Evolutionary conservation across 2,888 invertebrate species (phyloP).

Genomic region (Lordiphosa fenestrarum): DNA sequence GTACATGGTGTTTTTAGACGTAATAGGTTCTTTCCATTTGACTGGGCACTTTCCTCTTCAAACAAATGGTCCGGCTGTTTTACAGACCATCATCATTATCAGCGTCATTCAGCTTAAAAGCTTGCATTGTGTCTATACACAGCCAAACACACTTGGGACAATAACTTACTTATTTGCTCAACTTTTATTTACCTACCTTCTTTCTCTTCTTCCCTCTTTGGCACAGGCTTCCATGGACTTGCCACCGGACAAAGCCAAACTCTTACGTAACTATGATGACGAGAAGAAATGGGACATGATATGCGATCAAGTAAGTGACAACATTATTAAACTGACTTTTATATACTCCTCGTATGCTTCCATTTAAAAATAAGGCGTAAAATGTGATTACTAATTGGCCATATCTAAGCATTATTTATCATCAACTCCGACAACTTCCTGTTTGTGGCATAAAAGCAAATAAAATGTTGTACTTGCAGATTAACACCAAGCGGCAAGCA

Average conservation of each 20-base stretch:
- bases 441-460: constrained; percentile 41
- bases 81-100: too few species aligned
- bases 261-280: constrained; percentile 96
- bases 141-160: too few species aligned
- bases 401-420: constrained; percentile 19
- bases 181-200: constrained; percentile 20
- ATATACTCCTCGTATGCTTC: not conserved
- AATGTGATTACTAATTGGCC: constrained; percentile 5
- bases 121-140: too few species aligned
- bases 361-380: not conserved
- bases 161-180: constrained; percentile 1
- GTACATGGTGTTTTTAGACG: constrained; percentile 4
- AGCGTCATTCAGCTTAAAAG: too few species aligned
- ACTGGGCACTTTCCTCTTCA: constrained; percentile 8
- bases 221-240: constrained; percentile 98
- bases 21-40: constrained; percentile 25
- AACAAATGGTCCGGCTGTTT: too few species aligned
- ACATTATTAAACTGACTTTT: constrained; percentile 6
- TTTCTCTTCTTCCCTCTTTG: constrained; percentile 58
- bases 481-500: constrained; percentile 26
- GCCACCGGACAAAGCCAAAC: constrained; percentile 98
- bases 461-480: constrained; percentile 25
- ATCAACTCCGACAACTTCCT: constrained; percentile 35
- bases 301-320: constrained; percentile 93
- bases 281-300: constrained; percentile 99